Evolutionary conservation across 2,888 invertebrate species (phyloP), one percentile per base, ranked within the genome.

Genomic region (Notodonta ziczac): DNA sequence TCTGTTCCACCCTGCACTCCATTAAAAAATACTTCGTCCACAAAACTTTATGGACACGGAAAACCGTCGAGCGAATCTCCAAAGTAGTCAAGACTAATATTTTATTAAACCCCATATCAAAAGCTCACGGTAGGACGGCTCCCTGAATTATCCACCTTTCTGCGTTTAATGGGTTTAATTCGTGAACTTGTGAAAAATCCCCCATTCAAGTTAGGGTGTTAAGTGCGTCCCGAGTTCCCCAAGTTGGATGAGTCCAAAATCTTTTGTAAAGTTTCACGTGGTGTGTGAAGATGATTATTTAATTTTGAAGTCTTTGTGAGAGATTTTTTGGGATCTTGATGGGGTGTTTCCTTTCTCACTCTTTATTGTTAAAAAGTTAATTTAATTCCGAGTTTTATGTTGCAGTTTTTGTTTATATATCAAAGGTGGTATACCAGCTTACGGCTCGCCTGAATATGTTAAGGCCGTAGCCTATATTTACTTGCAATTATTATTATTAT

Each of bases 141-240:
- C 60, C 72, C 77, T 83, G 85, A 88, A 82, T 86, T 85, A 86
- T 84, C 81, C 82, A 79, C 81, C 78, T 74, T 74, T 73, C 86
- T 88, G 88, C 82, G 77, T 78, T 84, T 88, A 88, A 88, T 86
- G 82, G 87, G 77, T 76, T 81, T 86, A 87, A 88, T 86, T 87
- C 83, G 66, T 72, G 77, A 88, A 87, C 84, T 88, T 79, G 84
- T 80, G 86, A 86, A 87, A 87, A 88, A 88, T 87, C 84, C 84
- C 73, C 76, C 63, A 57, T 58, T 56, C 68, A 87, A 86, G 78
- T 87, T 87, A 59, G 57, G 62, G 77, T 78, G 84, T 85, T 82
- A 83, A 78, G 76, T 72, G 77, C 68, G 60, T 56, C 10, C 44
- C 24, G 24, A 12, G 40, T 24, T 35, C n/a, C 16, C 24, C 39